phyloP scores from a whole-genome alignment of 2,797 vertebrate genomes.

The Falco berigora region DNA sequence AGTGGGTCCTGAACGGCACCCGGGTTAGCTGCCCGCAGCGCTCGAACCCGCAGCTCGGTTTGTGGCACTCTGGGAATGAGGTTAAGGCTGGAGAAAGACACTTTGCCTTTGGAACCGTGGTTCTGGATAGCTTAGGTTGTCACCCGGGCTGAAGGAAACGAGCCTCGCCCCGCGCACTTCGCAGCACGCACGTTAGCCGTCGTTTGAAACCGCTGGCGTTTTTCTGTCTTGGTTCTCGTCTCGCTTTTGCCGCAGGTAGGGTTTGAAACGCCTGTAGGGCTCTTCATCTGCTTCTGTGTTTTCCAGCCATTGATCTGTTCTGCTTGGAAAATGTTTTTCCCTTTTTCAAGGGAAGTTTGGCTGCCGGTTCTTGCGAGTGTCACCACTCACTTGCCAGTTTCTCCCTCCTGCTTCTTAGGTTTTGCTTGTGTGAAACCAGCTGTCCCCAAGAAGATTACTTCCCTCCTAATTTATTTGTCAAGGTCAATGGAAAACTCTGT shows the following conservation, averaged over 20 bases:
- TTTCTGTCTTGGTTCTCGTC: background rate
- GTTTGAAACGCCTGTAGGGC: background rate
- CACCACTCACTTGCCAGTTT: background rate
- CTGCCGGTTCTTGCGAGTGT: background rate
- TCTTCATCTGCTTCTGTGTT: background rate
- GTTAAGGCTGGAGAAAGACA: background rate
- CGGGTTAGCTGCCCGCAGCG: background rate
- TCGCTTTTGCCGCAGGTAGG: background rate
- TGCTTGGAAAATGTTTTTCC: background rate
- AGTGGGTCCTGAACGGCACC: too few relatives aligned
- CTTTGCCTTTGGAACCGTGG: background rate
- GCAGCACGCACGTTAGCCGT: too few relatives aligned
- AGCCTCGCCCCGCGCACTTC: background rate
- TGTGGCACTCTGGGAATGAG: background rate
- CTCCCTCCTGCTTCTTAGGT: constrained; percentile 41
- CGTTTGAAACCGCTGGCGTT: background rate
- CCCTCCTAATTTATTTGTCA: constrained; percentile 77
- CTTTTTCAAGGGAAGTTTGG: background rate
- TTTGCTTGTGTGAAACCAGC: constrained; percentile 79
- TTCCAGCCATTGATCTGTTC: background rate
- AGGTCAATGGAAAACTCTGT: constrained; percentile 78
- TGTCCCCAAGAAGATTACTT: constrained; percentile 78
- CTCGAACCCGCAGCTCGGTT: background rate
- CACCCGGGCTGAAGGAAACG: rapidly evolving
- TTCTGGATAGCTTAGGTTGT: background rate